phyloP scores from a whole-genome alignment of 2,113 vertebrate species.

The Falcunculus frontatus region DNA sequence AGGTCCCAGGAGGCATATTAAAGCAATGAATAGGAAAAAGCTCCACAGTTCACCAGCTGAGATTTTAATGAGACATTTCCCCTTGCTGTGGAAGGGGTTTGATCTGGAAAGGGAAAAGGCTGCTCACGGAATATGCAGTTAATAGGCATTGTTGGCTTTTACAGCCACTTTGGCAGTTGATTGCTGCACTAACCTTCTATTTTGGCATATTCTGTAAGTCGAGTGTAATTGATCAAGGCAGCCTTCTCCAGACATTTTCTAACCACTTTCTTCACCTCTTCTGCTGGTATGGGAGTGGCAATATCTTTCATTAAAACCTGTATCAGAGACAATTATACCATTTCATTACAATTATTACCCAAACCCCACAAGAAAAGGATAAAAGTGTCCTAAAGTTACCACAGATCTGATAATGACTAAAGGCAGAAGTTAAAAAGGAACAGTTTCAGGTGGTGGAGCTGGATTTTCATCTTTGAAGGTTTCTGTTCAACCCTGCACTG shows the following conservation, averaged over 20 bases:
- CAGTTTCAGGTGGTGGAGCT: neutral
- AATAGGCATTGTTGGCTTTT: constrained; percentile 72
- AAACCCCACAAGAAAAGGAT: neutral
- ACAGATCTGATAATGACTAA: neutral
- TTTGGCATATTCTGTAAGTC: constrained; percentile 92
- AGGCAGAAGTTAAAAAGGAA: neutral
- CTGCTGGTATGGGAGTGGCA: constrained; percentile 88
- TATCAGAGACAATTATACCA: constrained; percentile 21
- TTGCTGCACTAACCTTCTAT: constrained; percentile 86
- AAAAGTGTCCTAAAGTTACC: neutral
- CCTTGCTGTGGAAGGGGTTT: constrained; percentile 73
- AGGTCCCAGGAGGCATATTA: constrained; percentile 83
- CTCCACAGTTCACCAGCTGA: constrained; percentile 82
- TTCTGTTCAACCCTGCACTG: neutral
- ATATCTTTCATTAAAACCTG: constrained; percentile 99
- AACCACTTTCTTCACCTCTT: constrained; percentile 92
- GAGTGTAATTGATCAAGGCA: constrained; percentile 92
- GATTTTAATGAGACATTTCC: constrained; percentile 85
- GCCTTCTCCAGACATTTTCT: constrained; percentile 94
- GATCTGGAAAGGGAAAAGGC: constrained; percentile 68
- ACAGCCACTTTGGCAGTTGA: constrained; percentile 63
- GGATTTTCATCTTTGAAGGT: neutral
- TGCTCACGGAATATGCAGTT: constrained; percentile 70
- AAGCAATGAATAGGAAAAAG: constrained; percentile 82
- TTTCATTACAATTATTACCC: constrained; percentile 10